These are phyloP conservation scores for Atta cephalotes DNA, from an alignment of 1,140 invertebrate species.

Conservation along the genomic window DNA sequence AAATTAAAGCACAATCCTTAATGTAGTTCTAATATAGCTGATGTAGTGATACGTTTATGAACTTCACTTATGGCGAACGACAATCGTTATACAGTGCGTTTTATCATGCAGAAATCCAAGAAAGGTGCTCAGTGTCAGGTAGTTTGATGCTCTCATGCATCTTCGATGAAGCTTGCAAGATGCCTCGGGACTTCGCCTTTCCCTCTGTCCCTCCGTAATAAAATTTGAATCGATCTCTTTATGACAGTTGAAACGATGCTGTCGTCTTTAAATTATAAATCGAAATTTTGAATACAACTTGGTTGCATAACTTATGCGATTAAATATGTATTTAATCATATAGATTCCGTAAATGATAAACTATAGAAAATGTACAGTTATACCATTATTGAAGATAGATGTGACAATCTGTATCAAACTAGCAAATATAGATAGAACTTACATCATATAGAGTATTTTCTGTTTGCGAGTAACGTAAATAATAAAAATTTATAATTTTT, in stretches of 20 bases:
- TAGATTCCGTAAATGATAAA: background rate
- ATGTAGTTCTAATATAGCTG: background rate
- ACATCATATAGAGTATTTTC: background rate
- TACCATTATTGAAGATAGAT: background rate
- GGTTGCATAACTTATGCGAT: background rate
- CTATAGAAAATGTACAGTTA: constrained; percentile 3
- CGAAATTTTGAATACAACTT: constrained; percentile 28
- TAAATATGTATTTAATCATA: constrained; percentile 24
- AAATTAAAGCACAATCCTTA: background rate
- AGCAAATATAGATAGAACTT: background rate
- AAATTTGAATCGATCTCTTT: constrained; percentile 57
- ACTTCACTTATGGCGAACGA: too few relatives aligned
- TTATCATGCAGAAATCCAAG: constrained; percentile 43
- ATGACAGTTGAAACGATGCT: constrained; percentile 28
- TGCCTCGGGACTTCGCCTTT: constrained; percentile 4
- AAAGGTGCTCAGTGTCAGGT: constrained; percentile 46
- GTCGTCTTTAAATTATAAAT: constrained; percentile 52
- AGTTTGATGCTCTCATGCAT: constrained; percentile 57
- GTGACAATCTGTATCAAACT: background rate
- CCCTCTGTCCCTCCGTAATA: background rate
- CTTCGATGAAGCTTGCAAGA: constrained; percentile 42
- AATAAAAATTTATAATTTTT: background rate
- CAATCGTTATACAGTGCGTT: constrained; percentile 19
- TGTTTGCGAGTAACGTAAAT: background rate
- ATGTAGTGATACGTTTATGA: background rate